A percentile compares a stretch with the other conserved stretches of the same genome.
Evolutionary conservation across 2,797 vertebrate species (phyloP).

Genomic region (Loris lydekkerianus): DNA sequence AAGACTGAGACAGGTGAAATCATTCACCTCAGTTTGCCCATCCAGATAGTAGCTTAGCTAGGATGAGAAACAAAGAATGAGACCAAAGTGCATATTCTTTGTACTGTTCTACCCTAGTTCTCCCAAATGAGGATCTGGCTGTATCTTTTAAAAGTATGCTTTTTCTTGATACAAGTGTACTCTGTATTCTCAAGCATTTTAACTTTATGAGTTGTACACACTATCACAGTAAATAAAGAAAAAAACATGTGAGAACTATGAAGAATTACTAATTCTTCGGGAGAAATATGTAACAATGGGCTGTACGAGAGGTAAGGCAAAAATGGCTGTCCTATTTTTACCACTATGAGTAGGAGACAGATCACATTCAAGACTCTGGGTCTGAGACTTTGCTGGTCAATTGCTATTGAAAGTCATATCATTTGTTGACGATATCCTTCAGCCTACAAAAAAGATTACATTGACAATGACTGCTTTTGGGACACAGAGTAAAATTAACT

Average conservation of each 20-base stretch:
- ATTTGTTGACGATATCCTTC: constrained; percentile 88
- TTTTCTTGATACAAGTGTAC: constrained; percentile 8
- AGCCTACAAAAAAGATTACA: constrained; percentile 89
- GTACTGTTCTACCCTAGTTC: not conserved
- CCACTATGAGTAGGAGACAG: not conserved
- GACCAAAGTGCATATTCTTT: not conserved
- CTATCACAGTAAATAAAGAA: constrained; percentile 19
- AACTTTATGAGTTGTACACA: constrained; percentile 31
- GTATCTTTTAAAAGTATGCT: not conserved
- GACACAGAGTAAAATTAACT: constrained; percentile 92
- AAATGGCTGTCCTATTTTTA: constrained; percentile 49
- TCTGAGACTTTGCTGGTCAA: constrained; percentile 83
- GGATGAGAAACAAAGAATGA: constrained; percentile 30
- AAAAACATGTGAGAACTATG: constrained; percentile 31
- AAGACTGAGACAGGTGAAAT: not conserved
- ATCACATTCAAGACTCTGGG: constrained; percentile 64
- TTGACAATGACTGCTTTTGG: constrained; percentile 91
- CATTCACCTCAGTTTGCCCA: not conserved
- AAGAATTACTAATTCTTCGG: constrained; percentile 48
- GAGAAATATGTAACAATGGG: constrained; percentile 27
- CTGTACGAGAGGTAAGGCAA: not conserved
- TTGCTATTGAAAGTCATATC: constrained; percentile 88
- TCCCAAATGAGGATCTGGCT: not conserved
- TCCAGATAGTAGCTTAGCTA: not conserved
- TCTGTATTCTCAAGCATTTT: constrained; percentile 36